These are phyloP conservation scores for Drosophila bipectinata DNA, from an alignment of 1,140 invertebrate genomes.

Conservation along the genomic window DNA sequence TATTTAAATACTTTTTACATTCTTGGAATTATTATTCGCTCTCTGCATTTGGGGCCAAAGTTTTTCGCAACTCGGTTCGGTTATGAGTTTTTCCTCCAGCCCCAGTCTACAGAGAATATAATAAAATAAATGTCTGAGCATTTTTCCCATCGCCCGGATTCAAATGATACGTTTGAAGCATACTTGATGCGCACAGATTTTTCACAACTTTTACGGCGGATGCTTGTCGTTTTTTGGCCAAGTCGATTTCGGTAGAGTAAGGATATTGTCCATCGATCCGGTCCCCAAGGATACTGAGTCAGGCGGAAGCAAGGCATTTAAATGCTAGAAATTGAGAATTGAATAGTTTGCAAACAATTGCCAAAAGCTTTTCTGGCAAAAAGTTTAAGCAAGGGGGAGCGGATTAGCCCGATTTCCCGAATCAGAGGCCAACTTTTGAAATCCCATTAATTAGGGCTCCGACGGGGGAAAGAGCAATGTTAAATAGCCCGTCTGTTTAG, in stretches of 20 bases:
- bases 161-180: conserved; percentile 63
- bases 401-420: not conserved
- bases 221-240: conserved; percentile 43
- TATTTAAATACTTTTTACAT: not conserved
- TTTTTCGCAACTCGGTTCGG: conserved; percentile 19
- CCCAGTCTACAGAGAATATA: conserved; percentile 24
- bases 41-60: conserved; percentile 8
- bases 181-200: conserved; percentile 54
- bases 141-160: conserved; percentile 46
- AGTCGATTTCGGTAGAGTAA: conserved; percentile 14
- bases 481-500: conserved; percentile 65
- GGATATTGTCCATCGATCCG: conserved; percentile 48
- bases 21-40: not conserved
- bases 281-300: conserved; percentile 15
- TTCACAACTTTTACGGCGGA: conserved; percentile 57
- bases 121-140: conserved; percentile 58
- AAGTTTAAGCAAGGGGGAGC: conserved; percentile 6
- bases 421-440: conserved; percentile 29
- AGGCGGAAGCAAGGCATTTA: conserved; percentile 50
- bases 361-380: conserved; percentile 5
- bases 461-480: conserved; percentile 32
- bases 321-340: conserved; percentile 56
- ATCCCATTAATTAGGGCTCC: conserved; percentile 66
- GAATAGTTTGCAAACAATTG: conserved; percentile 48
- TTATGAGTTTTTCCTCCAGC: conserved; percentile 36